These are phyloP conservation scores for Macquaria ambigua DNA, from an alignment of 2,113 vertebrate genomes.

Conservation along the genomic window DNA sequence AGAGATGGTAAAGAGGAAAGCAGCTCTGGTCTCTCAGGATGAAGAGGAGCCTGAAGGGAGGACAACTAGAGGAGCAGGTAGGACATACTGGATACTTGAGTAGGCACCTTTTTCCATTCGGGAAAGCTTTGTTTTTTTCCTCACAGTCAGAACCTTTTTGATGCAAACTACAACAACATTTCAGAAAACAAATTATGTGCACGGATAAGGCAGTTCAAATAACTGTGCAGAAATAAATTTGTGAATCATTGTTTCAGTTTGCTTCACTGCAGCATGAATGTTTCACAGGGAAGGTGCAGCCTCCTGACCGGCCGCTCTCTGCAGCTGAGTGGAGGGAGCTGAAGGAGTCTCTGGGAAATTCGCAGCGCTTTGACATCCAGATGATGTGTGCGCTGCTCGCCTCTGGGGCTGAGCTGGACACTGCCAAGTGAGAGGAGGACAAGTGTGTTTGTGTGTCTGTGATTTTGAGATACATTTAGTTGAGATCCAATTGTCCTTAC, in stretches of 20 bases:
- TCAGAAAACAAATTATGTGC: not conserved
- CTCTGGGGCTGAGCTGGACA: conserved; percentile 66
- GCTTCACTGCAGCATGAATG: not conserved
- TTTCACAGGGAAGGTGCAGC: conserved; percentile 53
- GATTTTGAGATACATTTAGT: not conserved
- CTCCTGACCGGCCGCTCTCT: conserved; percentile 87
- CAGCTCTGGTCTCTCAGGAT: not conserved
- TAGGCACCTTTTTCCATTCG: no score
- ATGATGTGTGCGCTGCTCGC: conserved; percentile 83
- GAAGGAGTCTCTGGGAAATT: conserved; percentile 70
- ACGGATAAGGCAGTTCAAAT: not conserved
- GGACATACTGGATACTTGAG: not conserved
- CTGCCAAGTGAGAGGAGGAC: conserved; percentile 68
- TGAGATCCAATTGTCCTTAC: not conserved
- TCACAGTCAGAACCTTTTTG: no score
- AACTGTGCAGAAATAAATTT: not conserved
- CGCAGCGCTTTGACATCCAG: conserved; percentile 83
- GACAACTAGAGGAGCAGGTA: conserved; percentile 16
- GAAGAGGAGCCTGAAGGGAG: conserved; percentile 24
- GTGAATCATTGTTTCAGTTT: not conserved
- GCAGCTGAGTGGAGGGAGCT: conserved; percentile 88
- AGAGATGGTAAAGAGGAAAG: conserved; percentile 66
- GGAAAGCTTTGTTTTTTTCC: not conserved
- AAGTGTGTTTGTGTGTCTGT: not conserved
- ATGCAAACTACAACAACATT: not conserved